Base-by-base conservation (phyloP, 2,113 vertebrate species). In the Thalassoma bifasciatum region DNA sequence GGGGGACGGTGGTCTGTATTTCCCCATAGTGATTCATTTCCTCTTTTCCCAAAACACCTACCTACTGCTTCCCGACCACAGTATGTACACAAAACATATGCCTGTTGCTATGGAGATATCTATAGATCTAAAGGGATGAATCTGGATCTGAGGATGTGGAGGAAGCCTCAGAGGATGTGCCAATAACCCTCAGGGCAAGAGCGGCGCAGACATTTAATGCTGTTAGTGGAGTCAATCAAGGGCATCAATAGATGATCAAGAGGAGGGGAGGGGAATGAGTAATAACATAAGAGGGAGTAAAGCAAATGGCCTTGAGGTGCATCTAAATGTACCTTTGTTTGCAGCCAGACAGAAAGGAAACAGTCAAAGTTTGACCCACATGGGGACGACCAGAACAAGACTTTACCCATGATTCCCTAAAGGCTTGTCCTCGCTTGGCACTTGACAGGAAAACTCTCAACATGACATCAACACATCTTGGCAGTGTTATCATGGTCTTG, bases 21-120 rank as follows among this genome's bases (percentile, higher is more conserved):
- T 86, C 75, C 72, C 80, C 52, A 59, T 8, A 57, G 71, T 77
- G 82, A 86, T 85, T 90, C 56, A 90, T 88, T 91, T 89, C 86
- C 84, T 83, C 34, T 56, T 49, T 36, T 44, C 69, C 42, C 9
- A 68, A 83, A 82, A 64, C 63, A 63, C 46, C 61, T 69, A 67
- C 30, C 30, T 69, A 67, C 30, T 24, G 21, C 58, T 66, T 23
- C 44, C 11, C 11, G 34, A 49, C 54, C 54, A 42, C 56, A 1
- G 0, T 67, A 54, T 74, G 76, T 81, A 75, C 63, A 83, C 70
- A 72, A 81, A 87, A 86, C 44, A 86, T 46, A 82, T n/a, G 54
- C 52, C 66, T 61, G 86, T 86, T 87, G 80, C 79, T 74, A 83
- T 70, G 70, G 81, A 56, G 67, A 89, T 58, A 49, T 36, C 14